Conservation (phyloP, 2,888 invertebrate genomes). For the Melieria picta region DNA sequence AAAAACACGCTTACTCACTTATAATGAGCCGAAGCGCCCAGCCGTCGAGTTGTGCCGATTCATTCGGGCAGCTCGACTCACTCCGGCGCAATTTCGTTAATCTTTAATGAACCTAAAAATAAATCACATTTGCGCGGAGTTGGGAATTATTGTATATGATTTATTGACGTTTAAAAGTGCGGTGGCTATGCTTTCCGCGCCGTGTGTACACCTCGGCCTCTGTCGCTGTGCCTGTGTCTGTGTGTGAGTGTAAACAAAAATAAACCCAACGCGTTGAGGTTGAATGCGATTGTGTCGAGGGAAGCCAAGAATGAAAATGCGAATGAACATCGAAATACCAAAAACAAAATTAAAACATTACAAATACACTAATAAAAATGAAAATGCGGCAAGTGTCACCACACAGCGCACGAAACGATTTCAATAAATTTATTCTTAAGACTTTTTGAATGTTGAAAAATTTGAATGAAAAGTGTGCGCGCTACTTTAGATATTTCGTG, state of each 20-base stretch:
- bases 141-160: conserved; percentile 36
- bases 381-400: too few relatives aligned
- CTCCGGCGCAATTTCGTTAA: conserved; percentile 5
- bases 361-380: too few relatives aligned
- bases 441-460: too few relatives aligned
- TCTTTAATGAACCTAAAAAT: conserved; percentile 32
- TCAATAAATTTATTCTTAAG: too few relatives aligned
- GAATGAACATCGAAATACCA: not conserved
- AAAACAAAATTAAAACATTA: not conserved
- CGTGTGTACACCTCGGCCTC: not conserved
- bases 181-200: not conserved
- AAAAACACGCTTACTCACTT: conserved; percentile 7
- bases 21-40: not conserved
- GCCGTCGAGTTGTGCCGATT: too few relatives aligned
- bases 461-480: too few relatives aligned
- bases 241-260: not conserved
- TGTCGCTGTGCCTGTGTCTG: not conserved
- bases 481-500: too few relatives aligned
- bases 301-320: conserved; percentile 1
- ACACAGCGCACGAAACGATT: too few relatives aligned
- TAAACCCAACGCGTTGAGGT: not conserved
- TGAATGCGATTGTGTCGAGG: not conserved
- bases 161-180: conserved; percentile 37
- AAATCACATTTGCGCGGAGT: not conserved
- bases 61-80: too few relatives aligned